Evolutionary conservation across 1,140 invertebrate species (phyloP), one percentile per base, ranked within the genome.

Genomic region (Meloidogyne hapla): DNA sequence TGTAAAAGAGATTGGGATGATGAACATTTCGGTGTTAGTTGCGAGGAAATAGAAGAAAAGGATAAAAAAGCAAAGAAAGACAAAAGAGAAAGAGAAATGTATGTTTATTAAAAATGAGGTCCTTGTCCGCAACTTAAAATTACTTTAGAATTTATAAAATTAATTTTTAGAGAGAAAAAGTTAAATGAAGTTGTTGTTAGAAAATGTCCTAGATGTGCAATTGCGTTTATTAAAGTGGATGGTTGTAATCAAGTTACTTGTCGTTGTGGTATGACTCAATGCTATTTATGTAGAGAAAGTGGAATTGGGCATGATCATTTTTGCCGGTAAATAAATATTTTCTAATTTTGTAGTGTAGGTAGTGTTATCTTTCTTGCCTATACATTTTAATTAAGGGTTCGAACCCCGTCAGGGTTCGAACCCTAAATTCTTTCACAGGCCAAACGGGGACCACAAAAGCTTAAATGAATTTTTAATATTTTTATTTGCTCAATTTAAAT

Each of bases 221-320:
- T 88, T 38, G 87, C 89, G 23, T 92, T 91, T 80, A 89, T 90
- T 73, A 92, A 92, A 85, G 88, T 90, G 69, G 89, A 89, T 72
- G 92, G 92, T 3, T 92, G 92, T 81, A 92, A 92, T 80, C 91
- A 91, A 84, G 92, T 92, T 89, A 90, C 88, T 1, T 92, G 92
- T 87, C 56, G 84, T 0, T 92, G 91, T 88, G 91, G 91, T 1
- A 90, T 91, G 1, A 87, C 84, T 10, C 75, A 73, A 21, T 73
- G 71, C n/a, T 73, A 73, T 33, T 13, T 73, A 13, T 73, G 71
- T 23, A 6, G 71, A 13, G 21, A 63, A 4, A 77, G 1, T 23
- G 88, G 91, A 18, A 89, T 85, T 1, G 88, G 89, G 83, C 92
- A 92, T 80, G 76, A 91, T 91, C 77, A 78, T 63, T 78, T 76